Evolutionary conservation across 2,113 vertebrate genomes (phyloP), one percentile per base, ranked within the genome.

Genomic region (Alces alces): DNA sequence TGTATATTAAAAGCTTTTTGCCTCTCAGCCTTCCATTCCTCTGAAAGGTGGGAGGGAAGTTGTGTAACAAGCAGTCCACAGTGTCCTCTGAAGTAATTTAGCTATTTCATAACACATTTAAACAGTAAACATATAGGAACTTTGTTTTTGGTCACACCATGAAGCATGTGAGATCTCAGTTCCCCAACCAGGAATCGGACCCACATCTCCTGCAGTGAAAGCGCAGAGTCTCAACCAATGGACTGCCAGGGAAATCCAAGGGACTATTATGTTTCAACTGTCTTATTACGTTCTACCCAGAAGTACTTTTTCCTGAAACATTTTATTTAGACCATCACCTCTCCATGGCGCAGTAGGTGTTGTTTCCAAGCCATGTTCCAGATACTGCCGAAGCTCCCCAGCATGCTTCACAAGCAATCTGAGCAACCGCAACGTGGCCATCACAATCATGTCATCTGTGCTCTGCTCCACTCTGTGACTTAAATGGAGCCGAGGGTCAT

Each of bases 301-400:
- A 96, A 89, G 57, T 15, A 89, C 13, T 28, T 85, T 55, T 85
- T 80, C 39, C 36, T 57, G 52, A 66, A 30, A 47, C 14, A 36
- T 27, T 43, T 86, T 36, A 58, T 12, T 50, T 27, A 70, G 60
- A 45, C 16, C 2, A 5, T 89, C 98, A 99, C 99, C 99, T 98
- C 99, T 99, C 99, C 99, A 99, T 3, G 99, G 99, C 23, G 99
- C 99, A 27, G 99, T 99, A 13, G 99, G 99, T 10, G 99, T 99
- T 3, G 99, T 99, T 78, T 99, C 99, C 17, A 99, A 98, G 43
- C 99, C 99, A 3, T 99, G 99, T 96, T 99, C 99, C 30, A 99
- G 98, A 85, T 99, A 99, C 93, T 99, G 99, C 57, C 99, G 98
- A n/a, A 99, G 99, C 93, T 99, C 99, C 16, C 99, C 99, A 4